Evolutionary conservation across 1,140 invertebrate species (phyloP).

Genomic region (Coenobita brevimanus): DNA sequence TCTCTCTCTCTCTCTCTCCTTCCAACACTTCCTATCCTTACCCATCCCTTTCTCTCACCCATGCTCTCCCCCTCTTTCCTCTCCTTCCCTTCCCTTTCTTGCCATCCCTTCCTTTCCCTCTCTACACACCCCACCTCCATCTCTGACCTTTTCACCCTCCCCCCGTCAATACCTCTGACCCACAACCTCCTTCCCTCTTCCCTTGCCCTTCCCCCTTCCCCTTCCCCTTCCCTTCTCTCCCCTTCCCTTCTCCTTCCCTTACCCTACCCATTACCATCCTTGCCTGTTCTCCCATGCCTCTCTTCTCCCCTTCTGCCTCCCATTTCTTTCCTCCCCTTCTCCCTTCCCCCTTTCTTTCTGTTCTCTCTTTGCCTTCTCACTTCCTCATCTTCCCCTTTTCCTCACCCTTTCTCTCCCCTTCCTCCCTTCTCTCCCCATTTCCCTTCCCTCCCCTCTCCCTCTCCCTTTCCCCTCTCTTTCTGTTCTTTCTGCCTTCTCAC

Average conservation of each 20-base stretch:
- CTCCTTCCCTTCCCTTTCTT: neutral
- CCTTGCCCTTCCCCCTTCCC: neutral
- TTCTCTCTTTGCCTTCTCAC: neutral
- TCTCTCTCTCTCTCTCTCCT: slow-evolving; percentile 15
- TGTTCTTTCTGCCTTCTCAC: neutral
- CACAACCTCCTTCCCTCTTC: neutral
- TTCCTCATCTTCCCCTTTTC: neutral
- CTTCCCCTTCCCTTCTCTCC: neutral
- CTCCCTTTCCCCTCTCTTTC: neutral
- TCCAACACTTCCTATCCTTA: neutral
- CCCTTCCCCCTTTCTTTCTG: neutral
- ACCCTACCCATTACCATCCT: no score
- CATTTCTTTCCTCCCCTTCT: neutral
- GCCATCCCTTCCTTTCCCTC: neutral
- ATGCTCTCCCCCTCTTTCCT: neutral
- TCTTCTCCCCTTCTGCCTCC: neutral
- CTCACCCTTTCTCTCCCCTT: neutral
- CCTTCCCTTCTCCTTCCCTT: neutral
- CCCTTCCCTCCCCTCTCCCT: slow-evolving; percentile 5
- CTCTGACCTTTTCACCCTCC: neutral
- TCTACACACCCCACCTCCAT: neutral
- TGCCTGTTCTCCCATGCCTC: neutral
- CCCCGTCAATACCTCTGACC: neutral
- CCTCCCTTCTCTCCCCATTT: neutral
- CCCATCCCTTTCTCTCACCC: neutral